Conservation (phyloP, 2,797 vertebrate species). For the Enteromius radiatus region DNA sequence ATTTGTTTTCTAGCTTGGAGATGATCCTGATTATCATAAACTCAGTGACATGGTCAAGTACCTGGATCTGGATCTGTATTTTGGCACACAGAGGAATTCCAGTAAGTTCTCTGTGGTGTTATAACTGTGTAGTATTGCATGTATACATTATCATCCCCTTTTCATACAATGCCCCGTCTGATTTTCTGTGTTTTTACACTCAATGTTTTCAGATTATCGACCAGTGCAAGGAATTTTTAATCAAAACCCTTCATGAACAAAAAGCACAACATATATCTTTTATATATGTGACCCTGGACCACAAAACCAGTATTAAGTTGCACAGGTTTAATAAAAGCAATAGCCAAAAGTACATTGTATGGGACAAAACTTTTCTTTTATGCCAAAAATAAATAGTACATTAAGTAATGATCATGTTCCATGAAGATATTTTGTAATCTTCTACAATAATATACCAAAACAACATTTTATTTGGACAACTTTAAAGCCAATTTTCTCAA, state of each 20-base stretch:
- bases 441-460: no score
- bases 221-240: background rate
- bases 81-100: conserved; percentile 90
- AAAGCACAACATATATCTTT: background rate
- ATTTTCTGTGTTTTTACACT: background rate
- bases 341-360: no score
- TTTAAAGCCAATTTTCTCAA: no score
- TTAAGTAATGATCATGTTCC: no score
- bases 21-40: conserved; percentile 95
- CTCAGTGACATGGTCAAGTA: conserved; percentile 98
- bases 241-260: background rate
- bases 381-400: no score
- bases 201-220: background rate
- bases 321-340: no score
- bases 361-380: no score
- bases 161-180: background rate
- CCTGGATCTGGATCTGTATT: conserved; percentile 95
- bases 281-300: background rate
- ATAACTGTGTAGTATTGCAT: background rate
- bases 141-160: background rate
- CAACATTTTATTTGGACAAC: no score
- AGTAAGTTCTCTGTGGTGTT: conserved; percentile 80
- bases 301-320: no score
- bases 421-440: no score
- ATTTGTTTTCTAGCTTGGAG: conserved; percentile 82